A percentile compares a stretch with the other conserved stretches of the same genome.
phyloP scores from a whole-genome alignment of 2,888 invertebrate species.

The Trissoscelio sp. region DNA sequence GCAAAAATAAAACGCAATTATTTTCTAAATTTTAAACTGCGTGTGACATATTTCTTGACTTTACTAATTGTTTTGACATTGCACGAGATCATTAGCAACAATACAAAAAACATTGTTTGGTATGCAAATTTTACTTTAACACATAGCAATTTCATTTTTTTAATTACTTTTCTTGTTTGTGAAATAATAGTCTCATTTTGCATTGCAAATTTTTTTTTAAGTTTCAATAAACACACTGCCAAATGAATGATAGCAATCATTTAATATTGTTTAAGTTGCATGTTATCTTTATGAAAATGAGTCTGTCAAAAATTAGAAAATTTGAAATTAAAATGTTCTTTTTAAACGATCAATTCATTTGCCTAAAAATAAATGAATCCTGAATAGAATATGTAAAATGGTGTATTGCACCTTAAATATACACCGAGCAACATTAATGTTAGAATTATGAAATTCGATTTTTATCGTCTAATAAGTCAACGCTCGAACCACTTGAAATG shows the following conservation, averaged over 20 bases:
- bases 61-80: conserved; percentile 32
- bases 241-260: no score
- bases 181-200: neutral
- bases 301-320: no score
- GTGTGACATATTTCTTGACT: neutral
- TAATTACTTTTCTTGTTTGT: conserved; percentile 5
- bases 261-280: no score
- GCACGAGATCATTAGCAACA: conserved; percentile 6
- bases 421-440: conserved; percentile 16
- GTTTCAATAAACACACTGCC: no score
- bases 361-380: conserved; percentile 4
- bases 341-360: neutral
- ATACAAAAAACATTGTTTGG: conserved; percentile 6
- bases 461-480: conserved; percentile 57
- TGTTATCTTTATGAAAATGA: no score
- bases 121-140: neutral
- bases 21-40: neutral
- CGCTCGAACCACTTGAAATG: conserved; percentile 34
- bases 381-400: conserved; percentile 10
- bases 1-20: neutral
- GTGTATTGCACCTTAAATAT: conserved; percentile 19
- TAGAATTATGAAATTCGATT: conserved; percentile 46
- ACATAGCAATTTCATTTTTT: neutral
- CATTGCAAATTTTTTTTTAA: conserved; percentile 13
- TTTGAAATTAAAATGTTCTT: no score